A percentile compares a stretch with the other conserved stretches of the same genome.
These are phyloP conservation scores for Sphecodes monilicornis DNA, from an alignment of 2,888 invertebrate species.

Conservation along the genomic window DNA sequence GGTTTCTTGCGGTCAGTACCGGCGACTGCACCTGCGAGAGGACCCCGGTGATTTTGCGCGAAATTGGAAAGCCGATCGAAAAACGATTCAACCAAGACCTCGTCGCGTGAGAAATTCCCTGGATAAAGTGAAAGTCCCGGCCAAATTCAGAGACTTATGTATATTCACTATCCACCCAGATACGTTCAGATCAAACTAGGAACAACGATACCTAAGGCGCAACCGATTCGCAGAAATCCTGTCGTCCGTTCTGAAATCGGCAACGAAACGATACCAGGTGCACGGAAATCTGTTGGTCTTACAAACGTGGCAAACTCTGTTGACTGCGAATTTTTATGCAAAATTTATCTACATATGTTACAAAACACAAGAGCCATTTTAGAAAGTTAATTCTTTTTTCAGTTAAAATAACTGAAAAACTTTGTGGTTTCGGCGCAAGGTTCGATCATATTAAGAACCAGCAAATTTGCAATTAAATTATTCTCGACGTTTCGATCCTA, in stretches of 20 bases:
- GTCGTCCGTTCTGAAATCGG: background rate
- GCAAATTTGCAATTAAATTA: too few species aligned
- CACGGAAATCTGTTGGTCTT: background rate
- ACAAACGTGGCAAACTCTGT: background rate
- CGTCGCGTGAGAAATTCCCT: conserved; percentile 43
- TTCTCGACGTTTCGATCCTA: too few species aligned
- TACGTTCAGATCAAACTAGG: background rate
- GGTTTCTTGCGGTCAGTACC: conserved; percentile 48
- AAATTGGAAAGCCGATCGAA: conserved; percentile 54
- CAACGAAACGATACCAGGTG: background rate
- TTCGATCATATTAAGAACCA: too few species aligned
- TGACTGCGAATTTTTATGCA: background rate
- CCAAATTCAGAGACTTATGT: conserved; percentile 24
- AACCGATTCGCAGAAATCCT: background rate
- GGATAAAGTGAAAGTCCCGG: conserved; percentile 37
- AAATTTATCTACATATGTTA: background rate
- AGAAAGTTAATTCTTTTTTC: too few species aligned
- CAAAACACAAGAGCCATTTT: too few species aligned
- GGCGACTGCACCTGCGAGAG: conserved; percentile 48
- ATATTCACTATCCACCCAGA: background rate
- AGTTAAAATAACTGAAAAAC: too few species aligned
- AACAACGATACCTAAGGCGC: background rate
- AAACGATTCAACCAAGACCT: conserved; percentile 38
- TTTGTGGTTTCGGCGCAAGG: too few species aligned
- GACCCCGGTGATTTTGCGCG: conserved; percentile 51